These are phyloP conservation scores for Oncorhynchus clarkii DNA, from an alignment of 2,113 vertebrate species.

Conservation along the genomic window DNA sequence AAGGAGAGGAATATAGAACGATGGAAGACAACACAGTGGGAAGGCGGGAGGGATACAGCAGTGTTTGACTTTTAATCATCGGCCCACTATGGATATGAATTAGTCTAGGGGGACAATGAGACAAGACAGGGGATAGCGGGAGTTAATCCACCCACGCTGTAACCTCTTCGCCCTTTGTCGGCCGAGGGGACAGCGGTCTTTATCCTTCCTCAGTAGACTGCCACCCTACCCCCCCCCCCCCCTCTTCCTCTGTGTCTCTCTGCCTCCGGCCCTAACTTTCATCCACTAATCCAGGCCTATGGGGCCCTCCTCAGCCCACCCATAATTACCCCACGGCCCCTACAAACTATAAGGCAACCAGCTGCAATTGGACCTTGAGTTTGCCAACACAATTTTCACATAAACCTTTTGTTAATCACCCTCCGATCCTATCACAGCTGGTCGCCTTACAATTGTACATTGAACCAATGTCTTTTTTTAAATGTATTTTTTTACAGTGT, in stretches of 20 bases:
- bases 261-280: constrained; percentile 49
- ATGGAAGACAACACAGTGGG: constrained; percentile 1
- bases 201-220: constrained; percentile 61
- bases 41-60: constrained; percentile 47
- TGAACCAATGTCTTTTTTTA: no score
- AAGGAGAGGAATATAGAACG: not conserved
- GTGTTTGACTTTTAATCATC: constrained; percentile 67
- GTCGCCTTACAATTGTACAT: no score
- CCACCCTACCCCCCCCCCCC: constrained; percentile 57
- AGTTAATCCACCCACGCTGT: constrained; percentile 40
- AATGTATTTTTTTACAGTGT: no score
- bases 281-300: constrained; percentile 67
- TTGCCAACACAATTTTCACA: no score
- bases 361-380: no score
- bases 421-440: no score
- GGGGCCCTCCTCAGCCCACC: constrained; percentile 46
- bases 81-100: constrained; percentile 51
- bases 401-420: no score
- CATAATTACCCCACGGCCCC: constrained; percentile 52
- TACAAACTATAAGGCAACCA: no score
- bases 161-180: constrained; percentile 39
- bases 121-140: constrained; percentile 59
- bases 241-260: constrained; percentile 7
- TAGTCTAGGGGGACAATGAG: constrained; percentile 53
- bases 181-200: constrained; percentile 35